Percentiles rank a stretch among this genome's conserved stretches.
phyloP scores from a whole-genome alignment of 1,140 invertebrate genomes.

The Magallana angulata region DNA sequence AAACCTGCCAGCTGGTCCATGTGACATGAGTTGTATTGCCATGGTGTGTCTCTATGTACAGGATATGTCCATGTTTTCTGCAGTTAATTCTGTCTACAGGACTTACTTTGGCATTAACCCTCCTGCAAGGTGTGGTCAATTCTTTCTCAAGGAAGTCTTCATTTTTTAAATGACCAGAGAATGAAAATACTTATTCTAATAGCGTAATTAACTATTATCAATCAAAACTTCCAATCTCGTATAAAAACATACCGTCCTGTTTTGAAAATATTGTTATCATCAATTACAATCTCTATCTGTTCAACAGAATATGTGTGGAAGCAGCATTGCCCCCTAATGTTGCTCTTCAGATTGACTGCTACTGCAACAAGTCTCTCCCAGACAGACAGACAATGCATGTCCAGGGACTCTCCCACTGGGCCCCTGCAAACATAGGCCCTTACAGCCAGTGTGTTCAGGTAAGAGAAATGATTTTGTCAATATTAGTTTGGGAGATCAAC shows the following conservation, averaged over 20 bases:
- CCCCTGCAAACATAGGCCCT: slow-evolving; percentile 95
- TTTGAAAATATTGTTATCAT: too few species aligned
- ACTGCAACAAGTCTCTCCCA: slow-evolving; percentile 58
- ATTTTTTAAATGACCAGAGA: too few species aligned
- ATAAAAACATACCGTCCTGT: too few species aligned
- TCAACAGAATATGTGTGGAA: slow-evolving; percentile 90
- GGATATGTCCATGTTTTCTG: slow-evolving; percentile 88
- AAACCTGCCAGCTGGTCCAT: slow-evolving; percentile 27
- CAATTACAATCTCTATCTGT: too few species aligned
- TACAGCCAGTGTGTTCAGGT: slow-evolving; percentile 95
- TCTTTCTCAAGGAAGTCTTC: neutral
- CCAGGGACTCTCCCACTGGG: slow-evolving; percentile 96
- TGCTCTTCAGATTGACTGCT: slow-evolving; percentile 87
- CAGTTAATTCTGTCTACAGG: slow-evolving; percentile 89
- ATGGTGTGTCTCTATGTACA: slow-evolving; percentile 89
- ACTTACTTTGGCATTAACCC: slow-evolving; percentile 87
- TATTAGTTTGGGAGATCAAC: too few species aligned
- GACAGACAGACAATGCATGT: slow-evolving; percentile 91
- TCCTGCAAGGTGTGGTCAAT: slow-evolving; percentile 83
- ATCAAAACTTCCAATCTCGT: too few species aligned
- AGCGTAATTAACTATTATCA: too few species aligned
- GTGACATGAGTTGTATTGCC: slow-evolving; percentile 50
- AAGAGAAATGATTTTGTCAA: slow-evolving; percentile 44
- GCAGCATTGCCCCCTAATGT: slow-evolving; percentile 86
- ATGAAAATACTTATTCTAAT: too few species aligned